phyloP scores from a whole-genome alignment of 2,888 invertebrate genomes.

The Megastigmus dorsalis region DNA sequence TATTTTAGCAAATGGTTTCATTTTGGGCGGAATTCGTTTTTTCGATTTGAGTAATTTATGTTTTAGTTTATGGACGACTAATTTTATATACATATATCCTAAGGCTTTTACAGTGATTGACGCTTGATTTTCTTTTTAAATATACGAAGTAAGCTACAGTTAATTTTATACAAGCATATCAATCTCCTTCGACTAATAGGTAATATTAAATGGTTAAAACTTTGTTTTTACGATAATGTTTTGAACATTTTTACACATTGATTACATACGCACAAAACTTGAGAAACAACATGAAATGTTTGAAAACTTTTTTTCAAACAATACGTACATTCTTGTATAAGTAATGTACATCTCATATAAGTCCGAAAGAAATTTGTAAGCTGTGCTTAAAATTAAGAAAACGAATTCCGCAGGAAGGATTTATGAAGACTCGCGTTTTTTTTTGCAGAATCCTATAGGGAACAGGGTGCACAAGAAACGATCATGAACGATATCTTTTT shows the following conservation, averaged over 20 bases:
- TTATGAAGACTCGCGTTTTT: constrained; percentile 20
- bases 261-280: constrained; percentile 17
- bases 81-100: too few species aligned
- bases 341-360: too few species aligned
- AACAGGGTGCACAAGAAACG: constrained; percentile 35
- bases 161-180: background rate
- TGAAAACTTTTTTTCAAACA: background rate
- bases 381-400: constrained; percentile 19
- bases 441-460: constrained; percentile 22
- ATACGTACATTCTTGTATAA: too few species aligned
- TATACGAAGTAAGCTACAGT: too few species aligned
- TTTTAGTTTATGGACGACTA: background rate
- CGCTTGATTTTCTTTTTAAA: too few species aligned
- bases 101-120: too few species aligned
- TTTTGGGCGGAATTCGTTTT: constrained; percentile 41
- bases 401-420: constrained; percentile 43
- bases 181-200: background rate
- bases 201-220: background rate
- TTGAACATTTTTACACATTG: background rate
- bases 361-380: too few species aligned
- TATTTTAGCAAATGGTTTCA: constrained; percentile 9
- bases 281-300: too few species aligned
- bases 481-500: constrained; percentile 29
- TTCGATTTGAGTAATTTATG: background rate
- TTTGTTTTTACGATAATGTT: background rate